Base-by-base conservation (phyloP, 2,888 invertebrate genomes). In the Drosophila meridionalis region DNA sequence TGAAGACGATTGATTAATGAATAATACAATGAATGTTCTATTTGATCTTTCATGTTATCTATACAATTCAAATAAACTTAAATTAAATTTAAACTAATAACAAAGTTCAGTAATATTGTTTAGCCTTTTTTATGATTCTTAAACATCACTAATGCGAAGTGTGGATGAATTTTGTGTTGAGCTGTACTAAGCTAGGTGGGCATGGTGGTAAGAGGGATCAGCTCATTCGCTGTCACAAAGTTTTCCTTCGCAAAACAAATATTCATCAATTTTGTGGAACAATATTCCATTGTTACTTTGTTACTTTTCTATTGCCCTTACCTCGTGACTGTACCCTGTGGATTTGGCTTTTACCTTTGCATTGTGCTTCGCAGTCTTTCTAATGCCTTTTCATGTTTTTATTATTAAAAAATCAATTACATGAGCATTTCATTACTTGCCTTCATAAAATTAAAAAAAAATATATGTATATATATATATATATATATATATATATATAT, bases 361-460 rank as follows among this genome's bases (percentile, higher is more conserved):
- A 20, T 45, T 56, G 12, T 36, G 34, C 26, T 52, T 36, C n/a
- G 61, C 60, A 8, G 38, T 43, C 43, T 36, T 40, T 11, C 20
- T 50, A 63, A 48, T 75, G 36, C 43, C 62, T 48, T 76, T 76
- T 76, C 59, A 62, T 47, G 63, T 76, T 56, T 47, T 43, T 53
- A 56, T 69, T 73, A 67, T 60, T 47, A 63, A 56, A 75, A 75
- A 76, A 67, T 67, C 75, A 71, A 75, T 71, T 70, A 70, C 52
- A 50, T 43, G 9, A 20, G 2, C 43, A 60, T 61, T 69, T 28
- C 36, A 7, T 42, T 38, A 40, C 40, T 43, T n/a, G 14, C 14
- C 14, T 38, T 12, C 40, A 40, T 4, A 14, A 40, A 42, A n/a
- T 6, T n/a, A 53, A 48, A 38, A 28, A 43, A 43, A 28, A 40